Conservation (phyloP, 2,888 invertebrate genomes). For the Andrena bicolor region DNA sequence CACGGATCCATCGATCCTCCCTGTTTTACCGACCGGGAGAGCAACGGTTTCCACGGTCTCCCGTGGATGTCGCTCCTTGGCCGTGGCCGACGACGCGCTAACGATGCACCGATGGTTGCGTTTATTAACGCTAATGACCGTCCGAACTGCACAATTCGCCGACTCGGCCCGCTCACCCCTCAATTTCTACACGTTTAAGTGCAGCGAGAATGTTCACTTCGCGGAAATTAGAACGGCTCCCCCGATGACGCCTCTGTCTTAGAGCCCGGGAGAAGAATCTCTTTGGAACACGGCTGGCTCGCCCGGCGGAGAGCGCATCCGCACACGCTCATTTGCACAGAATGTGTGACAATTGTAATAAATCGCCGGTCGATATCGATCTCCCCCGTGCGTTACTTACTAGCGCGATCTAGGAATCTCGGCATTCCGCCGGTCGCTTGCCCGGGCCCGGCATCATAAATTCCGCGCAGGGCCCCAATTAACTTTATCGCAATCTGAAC, state of each 20-base stretch:
- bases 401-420: conserved; percentile 70
- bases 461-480: conserved; percentile 66
- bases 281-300: neutral
- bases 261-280: conserved; percentile 19
- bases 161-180: too few relatives aligned
- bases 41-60: conserved; percentile 25
- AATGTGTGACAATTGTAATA: conserved; percentile 70
- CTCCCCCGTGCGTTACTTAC: conserved; percentile 58
- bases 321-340: conserved; percentile 71
- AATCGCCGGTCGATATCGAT: conserved; percentile 70
- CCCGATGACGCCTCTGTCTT: neutral
- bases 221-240: conserved; percentile 7
- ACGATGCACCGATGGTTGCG: conserved; percentile 1
- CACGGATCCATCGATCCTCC: conserved; percentile 41
- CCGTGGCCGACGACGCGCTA: conserved; percentile 7
- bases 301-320: conserved; percentile 17
- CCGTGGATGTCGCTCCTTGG: conserved; percentile 52
- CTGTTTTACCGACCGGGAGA: conserved; percentile 64
- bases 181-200: neutral
- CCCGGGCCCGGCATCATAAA: conserved; percentile 56
- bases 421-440: conserved; percentile 32
- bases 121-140: conserved; percentile 27
- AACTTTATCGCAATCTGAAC: conserved; percentile 72
- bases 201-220: neutral
- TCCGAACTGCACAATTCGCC: neutral